phyloP scores from a whole-genome alignment of 1,140 invertebrate genomes.

The Carposina sasakii region DNA sequence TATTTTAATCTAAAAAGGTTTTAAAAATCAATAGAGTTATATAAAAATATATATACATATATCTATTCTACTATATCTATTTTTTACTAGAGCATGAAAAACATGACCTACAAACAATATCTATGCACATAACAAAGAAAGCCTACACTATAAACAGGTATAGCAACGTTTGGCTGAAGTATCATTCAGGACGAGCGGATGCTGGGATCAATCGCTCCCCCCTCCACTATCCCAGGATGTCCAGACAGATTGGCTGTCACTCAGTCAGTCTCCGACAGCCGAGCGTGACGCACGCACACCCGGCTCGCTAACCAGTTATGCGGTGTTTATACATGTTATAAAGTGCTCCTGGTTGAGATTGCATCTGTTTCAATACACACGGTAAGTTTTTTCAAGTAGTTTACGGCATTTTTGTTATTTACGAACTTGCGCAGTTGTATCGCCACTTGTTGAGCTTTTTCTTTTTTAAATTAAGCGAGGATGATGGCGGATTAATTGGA shows the following conservation, averaged over 20 bases:
- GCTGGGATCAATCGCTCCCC: conserved; percentile 55
- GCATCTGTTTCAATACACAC: neutral
- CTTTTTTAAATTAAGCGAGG: too few species aligned
- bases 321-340: conserved; percentile 33
- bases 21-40: too few species aligned
- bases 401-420: conserved; percentile 12
- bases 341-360: conserved; percentile 19
- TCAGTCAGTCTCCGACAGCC: conserved; percentile 41
- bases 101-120: too few species aligned
- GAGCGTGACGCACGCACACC: conserved; percentile 25
- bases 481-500: neutral
- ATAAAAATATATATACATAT: too few species aligned
- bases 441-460: neutral
- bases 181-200: conserved; percentile 49
- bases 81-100: too few species aligned
- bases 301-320: conserved; percentile 34
- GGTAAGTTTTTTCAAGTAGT: conserved; percentile 12
- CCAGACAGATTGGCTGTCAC: conserved; percentile 33
- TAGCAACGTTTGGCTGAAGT: too few species aligned
- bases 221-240: conserved; percentile 32
- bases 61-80: too few species aligned
- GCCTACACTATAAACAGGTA: too few species aligned
- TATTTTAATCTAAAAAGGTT: too few species aligned
- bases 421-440: neutral
- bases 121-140: too few species aligned